Base-by-base conservation (phyloP, 1,140 invertebrate species). In the Dinoponera quadriceps region DNA sequence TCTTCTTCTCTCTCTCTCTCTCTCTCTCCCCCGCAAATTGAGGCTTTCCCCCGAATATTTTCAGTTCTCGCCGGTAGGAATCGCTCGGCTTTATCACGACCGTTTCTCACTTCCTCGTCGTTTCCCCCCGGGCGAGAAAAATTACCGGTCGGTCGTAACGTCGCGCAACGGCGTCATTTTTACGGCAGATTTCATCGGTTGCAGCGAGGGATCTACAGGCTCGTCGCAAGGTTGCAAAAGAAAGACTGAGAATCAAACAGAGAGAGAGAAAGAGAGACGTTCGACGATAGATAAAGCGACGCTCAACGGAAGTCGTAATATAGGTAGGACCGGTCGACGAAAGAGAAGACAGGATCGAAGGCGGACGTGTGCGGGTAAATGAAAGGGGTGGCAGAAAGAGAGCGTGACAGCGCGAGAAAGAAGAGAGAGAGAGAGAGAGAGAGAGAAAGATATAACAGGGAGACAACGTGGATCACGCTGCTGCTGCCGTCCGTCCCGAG, bases 401-500 rank as follows among this genome's bases (percentile, higher is more conserved):
- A 68, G 59, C 44, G 29, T 65, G 51, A 71, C 71, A 48, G 59
- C 82, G 66, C 59, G 25, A 33, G 73, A 85, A 77, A 71, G 73
- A 75, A 83, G 75, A 75, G 66, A 49, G 62, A 78, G 49, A 33
- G 65, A 68, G 27, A 48, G 51, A 65, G 3, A 66, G 27, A 59
- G 59, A 29, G 25, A 86, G 51, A 55, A 59, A 73, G 51, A 60
- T 60, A 75, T 22, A 9, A 13, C 49, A 9, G 60, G 71, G 63
- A 85, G 68, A 84, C 60, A 80, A 68, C 63, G 33, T 9, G 38
- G 38, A 33, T 5, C 29, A 5, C 29, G 3, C 4, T 9, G 38
- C 38, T 11, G 38, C n/a, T n/a, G n/a, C n/a, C n/a, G n/a, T n/a
- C n/a, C 38, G 72, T 20, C 27, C 33, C 33, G 80, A 84, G 71